Base-by-base conservation (phyloP, 2,888 invertebrate species). In the Drosophila pseudotalamancana region DNA sequence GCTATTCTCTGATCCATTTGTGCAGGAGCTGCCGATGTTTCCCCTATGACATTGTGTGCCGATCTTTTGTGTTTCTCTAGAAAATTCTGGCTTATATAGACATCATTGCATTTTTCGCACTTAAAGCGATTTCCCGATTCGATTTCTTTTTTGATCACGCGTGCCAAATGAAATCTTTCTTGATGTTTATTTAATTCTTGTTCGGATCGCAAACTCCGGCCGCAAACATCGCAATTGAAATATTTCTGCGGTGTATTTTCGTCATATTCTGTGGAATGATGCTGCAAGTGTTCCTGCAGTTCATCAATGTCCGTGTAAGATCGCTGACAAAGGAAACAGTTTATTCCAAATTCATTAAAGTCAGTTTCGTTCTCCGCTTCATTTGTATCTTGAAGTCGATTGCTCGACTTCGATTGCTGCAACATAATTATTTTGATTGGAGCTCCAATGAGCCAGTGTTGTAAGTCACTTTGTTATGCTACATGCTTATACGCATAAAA, bases 291-390 rank as follows among this genome's bases (percentile, higher is more conserved):
- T 4, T 48, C 8, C 6, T 42, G 40, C 27, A 71, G 32, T 4
- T 71, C 56, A 34, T 68, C 64, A 6, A 68, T 37, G 16, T 71
- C 32, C 6, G 56, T 71, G 6, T 64, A 68, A 4, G 11, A n/a
- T 8, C 29, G 4, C 18, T 45, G 49, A 9, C 68, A 68, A 4
- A 50, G 56, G 32, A 68, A 68, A 51, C 68, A 68, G 6, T 27
- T 34, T 6, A 68, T 51, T 1, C 5, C 16, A 8, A 8, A 19
- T 6, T 56, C 14, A n/a, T 34, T n/a, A 2, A 8, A 8, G 8
- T 45, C 39, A 0, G 9, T n/a, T n/a, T n/a, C 25, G 0, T 54
- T 5, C 18, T 27, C 27, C 0, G 5, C 14, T 9, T 21, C n/a
- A n/a, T n/a, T n/a, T n/a, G n/a, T n/a, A n/a, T n/a, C n/a, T n/a